A percentile compares a stretch with the other conserved stretches of the same genome.
phyloP scores from a whole-genome alignment of 1,140 invertebrate genomes.

The Penaeus chinensis region DNA sequence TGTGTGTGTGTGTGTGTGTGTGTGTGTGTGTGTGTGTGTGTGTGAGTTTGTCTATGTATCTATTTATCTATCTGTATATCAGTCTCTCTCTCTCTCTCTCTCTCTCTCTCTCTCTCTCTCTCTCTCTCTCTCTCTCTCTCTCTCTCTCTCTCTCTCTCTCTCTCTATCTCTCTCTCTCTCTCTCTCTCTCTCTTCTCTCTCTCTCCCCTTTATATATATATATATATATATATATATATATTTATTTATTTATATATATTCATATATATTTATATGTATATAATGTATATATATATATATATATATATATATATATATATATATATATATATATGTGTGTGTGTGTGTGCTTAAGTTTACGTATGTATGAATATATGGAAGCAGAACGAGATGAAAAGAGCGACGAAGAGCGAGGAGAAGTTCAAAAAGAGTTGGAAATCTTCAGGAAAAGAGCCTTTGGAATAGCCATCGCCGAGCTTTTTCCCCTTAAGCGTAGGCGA shows the following conservation, averaged over 20 bases:
- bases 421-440: too few species aligned
- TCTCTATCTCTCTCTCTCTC: conserved; percentile 7
- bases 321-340: conserved; percentile 1
- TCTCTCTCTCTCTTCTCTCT: conserved; percentile 30
- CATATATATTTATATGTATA: conserved; percentile 8
- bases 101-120: too few species aligned
- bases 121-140: too few species aligned
- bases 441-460: too few species aligned
- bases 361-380: too few species aligned
- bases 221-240: conserved; percentile 19
- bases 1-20: conserved; percentile 9
- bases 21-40: background rate
- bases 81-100: conserved; percentile 19
- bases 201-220: background rate
- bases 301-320: conserved; percentile 2
- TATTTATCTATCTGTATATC: conserved; percentile 11
- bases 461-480: too few species aligned
- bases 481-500: too few species aligned
- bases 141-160: too few species aligned
- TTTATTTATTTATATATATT: conserved; percentile 18
- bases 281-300: background rate
- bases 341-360: too few species aligned
- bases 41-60: conserved; percentile 11
- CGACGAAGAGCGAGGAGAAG: too few species aligned
- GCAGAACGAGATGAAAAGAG: too few species aligned